Base-by-base conservation (phyloP, 2,797 vertebrate genomes). In the Brachyalestes nurse region DNA sequence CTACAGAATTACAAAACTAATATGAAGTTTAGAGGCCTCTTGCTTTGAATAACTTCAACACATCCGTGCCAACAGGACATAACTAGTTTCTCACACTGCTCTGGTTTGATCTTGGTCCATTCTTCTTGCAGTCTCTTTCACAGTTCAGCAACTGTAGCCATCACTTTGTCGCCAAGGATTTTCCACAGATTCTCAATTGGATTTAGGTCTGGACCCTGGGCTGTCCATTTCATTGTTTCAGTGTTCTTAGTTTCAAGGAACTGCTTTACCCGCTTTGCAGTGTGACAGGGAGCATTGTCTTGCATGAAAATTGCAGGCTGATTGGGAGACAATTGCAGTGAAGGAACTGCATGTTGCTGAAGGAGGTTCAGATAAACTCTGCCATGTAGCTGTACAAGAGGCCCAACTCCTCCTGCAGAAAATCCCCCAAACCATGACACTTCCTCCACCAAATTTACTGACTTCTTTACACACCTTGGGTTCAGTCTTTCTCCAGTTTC, bases 41-140 rank as follows among this genome's bases (percentile, higher is more conserved):
- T 45, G 42, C 45, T 81, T 55, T 77, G 42, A 77, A 55, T 76
- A 73, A 76, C 74, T 77, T 57, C 21, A 60, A 49, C 79, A 75
- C 72, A 60, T 61, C 51, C 75, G 72, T 5, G 6, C 5, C 14
- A 5, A 5, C 49, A 80, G 38, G 21, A 81, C 72, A 49, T 60
- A 53, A 42, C 4, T 67, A 78, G 42, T 45, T 45, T 73, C 78
- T 81, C 72, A 69, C 64, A 81, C 16, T 51, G 72, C 62, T 69
- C n/a, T 28, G 28, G 28, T 28, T 28, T 28, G 28, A 28, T 28
- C 28, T 28, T 28, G 28, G 28, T 28, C 28, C 34, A 75, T 16
- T 74, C 14, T 72, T 80, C 19, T 60, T 58, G 17, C 51, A 58
- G 25, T 45, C 66, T 78, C 28, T 40, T 77, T 23, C 75, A 65